Evolutionary conservation across 2,888 invertebrate genomes (phyloP), one percentile per base, ranked within the genome.

Genomic region (Malachius bipustulatus): DNA sequence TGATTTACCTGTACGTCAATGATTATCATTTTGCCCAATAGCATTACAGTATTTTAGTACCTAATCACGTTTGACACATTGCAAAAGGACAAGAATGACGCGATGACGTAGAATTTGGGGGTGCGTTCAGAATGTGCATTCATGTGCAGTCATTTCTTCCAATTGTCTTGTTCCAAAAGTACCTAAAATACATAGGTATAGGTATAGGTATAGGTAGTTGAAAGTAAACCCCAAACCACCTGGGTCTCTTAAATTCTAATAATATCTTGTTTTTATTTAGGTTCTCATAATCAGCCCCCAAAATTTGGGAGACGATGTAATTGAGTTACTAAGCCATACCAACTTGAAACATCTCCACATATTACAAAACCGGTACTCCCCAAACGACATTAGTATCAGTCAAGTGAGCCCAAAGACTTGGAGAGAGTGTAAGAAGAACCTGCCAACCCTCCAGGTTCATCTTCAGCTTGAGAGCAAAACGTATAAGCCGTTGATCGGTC

Each of bases 281-380:
- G 65, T 71, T 42, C 56, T 79, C 33, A 66, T 71, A 3, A 70
- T 79, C 36, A 76, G 78, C 44, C 80, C 80, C 2, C 80, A 83
- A 62, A 83, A 81, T 58, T 62, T 87, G 31, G 76, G 79, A 29
- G 77, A 80, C 40, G 82, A 83, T 52, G 66, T 80, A 1, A 55
- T 84, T 12, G 67, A 75, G 42, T 59, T 82, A 30, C 54, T 84
- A 27, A 75, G 75, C n/a, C 69, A 75, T 40, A 73, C 71, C 2
- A 68, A 67, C 44, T 52, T 85, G 35, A 62, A 65, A 37, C 75
- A 83, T 50, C 61, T 87, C 41, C 75, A 82, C 54, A 70, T 87
- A 34, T 57, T 81, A 10, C 84, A 87, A 59, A 85, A 83, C 55
- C 63, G 69, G 30, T 78, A 76, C 43, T 74, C 77, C 14, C 73